Evolutionary conservation across 2,797 vertebrate species (phyloP), one percentile per base, ranked within the genome.

Genomic region (Nannoperca australis): DNA sequence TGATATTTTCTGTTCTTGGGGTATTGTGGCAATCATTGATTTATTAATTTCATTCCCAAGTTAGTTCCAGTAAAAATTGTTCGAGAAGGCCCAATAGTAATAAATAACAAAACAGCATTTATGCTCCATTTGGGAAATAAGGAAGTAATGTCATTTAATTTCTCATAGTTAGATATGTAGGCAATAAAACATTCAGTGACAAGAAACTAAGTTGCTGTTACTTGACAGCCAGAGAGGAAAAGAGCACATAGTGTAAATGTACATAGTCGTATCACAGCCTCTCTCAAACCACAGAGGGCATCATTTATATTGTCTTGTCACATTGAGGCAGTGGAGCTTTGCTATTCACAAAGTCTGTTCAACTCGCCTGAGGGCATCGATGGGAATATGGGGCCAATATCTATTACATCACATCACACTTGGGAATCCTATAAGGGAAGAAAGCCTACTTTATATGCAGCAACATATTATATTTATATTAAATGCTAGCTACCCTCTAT

Each of bases 261-360:
- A 47, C 20, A 42, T 17, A 18, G 17, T 63, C n/a, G 38, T 11
- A 56, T 69, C 51, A 30, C 20, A 51, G 38, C 0, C 44, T 53
- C 27, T 30, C 42, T 62, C 13, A 73, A 87, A 76, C 40, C 54
- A 75, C 79, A 53, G 38, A 73, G 59, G 67, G 42, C 2, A 71
- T 83, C 38, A 8, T 81, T 82, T 60, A 61, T 76, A 50, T 68
- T 64, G 70, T 58, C 47, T 74, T 70, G 36, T 81, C 83, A 82
- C 56, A 47, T 24, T 20, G 40, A 85, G 7, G 54, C 50, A 58
- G 66, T 24, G 45, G 36, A 62, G 42, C 73, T 70, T 60, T 70
- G 62, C 70, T 44, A 59, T 66, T 73, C 51, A 63, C 15, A 44
- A 51, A 70, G 59, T 69, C 63, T 78, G 49, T 64, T 71, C 42